phyloP scores from a whole-genome alignment of 1,140 invertebrate species.

The Sinonovacula constricta region DNA sequence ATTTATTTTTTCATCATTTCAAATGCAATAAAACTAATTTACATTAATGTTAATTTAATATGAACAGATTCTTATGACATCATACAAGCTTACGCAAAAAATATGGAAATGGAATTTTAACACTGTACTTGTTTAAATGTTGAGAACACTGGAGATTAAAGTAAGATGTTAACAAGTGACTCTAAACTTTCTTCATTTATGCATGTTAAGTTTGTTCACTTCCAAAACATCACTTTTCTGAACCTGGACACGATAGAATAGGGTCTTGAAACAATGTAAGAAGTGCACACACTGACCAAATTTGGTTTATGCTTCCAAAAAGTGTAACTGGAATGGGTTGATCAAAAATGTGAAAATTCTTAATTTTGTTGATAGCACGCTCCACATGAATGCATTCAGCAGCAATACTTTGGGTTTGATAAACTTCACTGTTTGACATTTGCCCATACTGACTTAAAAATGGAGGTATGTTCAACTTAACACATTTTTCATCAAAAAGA shows the following conservation, averaged over 20 bases:
- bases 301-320: conserved; percentile 29
- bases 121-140: no score
- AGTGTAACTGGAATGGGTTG: conserved; percentile 41
- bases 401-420: conserved; percentile 17
- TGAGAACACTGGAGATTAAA: no score
- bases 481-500: conserved; percentile 22
- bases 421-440: conserved; percentile 10
- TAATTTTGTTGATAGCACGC: no score
- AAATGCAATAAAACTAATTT: no score
- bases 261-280: conserved; percentile 47
- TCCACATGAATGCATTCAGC: conserved; percentile 56
- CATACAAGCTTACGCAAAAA: no score
- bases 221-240: neutral
- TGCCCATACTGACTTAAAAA: conserved; percentile 32
- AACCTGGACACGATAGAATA: conserved; percentile 13
- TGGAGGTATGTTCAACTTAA: conserved; percentile 52
- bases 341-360: conserved; percentile 55
- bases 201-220: no score
- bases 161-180: no score
- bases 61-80: no score
- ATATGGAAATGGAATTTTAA: no score
- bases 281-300: conserved; percentile 51
- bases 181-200: no score
- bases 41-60: no score
- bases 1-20: no score